Percentiles rank a stretch among this genome's conserved stretches.
Conservation (phyloP, 2,113 vertebrate species). For the Papio anubis region DNA sequence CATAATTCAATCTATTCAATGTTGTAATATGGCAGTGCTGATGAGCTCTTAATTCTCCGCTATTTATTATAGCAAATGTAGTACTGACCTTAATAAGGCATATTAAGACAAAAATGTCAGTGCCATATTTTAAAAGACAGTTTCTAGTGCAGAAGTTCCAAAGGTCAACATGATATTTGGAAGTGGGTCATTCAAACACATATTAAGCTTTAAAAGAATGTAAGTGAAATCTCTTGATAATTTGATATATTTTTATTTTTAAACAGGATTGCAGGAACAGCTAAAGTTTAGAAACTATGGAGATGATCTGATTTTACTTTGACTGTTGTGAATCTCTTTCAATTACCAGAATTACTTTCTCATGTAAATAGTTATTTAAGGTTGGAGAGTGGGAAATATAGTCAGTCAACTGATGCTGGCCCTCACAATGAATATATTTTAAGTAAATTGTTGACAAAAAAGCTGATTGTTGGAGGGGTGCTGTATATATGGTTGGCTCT, state of each 20-base stretch:
- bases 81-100: constrained; percentile 83
- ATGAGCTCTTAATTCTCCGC: constrained; percentile 84
- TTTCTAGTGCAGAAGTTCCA: constrained; percentile 70
- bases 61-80: constrained; percentile 82
- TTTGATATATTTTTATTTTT: constrained; percentile 38
- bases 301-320: not conserved
- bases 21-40: constrained; percentile 73
- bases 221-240: constrained; percentile 45
- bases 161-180: constrained; percentile 72
- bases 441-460: not conserved
- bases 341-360: not conserved
- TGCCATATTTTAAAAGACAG: constrained; percentile 81
- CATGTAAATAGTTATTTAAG: not conserved
- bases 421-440: not conserved
- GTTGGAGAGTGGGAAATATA: not conserved
- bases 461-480: not conserved
- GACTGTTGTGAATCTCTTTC: not conserved
- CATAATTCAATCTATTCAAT: constrained; percentile 79
- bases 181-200: constrained; percentile 62
- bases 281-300: not conserved
- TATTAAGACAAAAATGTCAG: constrained; percentile 79
- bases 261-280: not conserved
- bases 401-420: not conserved
- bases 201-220: constrained; percentile 68
- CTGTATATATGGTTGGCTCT: not conserved